These are phyloP conservation scores for Bombus breviceps DNA, from an alignment of 1,140 invertebrate species.

Conservation along the genomic window DNA sequence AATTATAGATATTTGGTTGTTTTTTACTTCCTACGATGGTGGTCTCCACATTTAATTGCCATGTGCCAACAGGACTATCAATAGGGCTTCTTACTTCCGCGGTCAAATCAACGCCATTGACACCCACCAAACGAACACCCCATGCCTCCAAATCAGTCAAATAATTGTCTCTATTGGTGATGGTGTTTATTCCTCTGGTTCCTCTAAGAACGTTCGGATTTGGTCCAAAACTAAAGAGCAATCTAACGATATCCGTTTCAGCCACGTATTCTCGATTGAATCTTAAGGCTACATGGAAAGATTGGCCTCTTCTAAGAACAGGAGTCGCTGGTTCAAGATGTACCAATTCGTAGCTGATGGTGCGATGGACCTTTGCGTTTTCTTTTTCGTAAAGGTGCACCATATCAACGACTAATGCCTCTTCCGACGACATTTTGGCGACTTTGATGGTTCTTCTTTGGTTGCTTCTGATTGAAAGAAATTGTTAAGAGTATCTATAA, in stretches of 20 bases:
- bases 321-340: constrained; percentile 77
- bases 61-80: constrained; percentile 78
- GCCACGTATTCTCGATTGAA: constrained; percentile 80
- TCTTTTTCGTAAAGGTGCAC: constrained; percentile 83
- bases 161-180: constrained; percentile 71
- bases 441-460: neutral
- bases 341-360: constrained; percentile 83
- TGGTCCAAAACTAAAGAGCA: constrained; percentile 77
- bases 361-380: constrained; percentile 83
- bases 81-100: constrained; percentile 77
- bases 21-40: constrained; percentile 64
- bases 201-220: constrained; percentile 76
- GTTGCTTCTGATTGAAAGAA: neutral
- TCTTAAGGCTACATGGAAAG: constrained; percentile 82
- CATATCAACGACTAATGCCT: constrained; percentile 79
- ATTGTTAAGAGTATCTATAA: neutral
- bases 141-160: constrained; percentile 75
- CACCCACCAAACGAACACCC: constrained; percentile 73
- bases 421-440: constrained; percentile 66
- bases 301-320: constrained; percentile 84
- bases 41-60: constrained; percentile 78
- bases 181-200: constrained; percentile 71
- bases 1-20: constrained; percentile 68
- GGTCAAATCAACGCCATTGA: constrained; percentile 69
- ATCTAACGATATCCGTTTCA: constrained; percentile 73